Evolutionary conservation across 2,797 vertebrate species (phyloP).

Genomic region (Prionace glauca): DNA sequence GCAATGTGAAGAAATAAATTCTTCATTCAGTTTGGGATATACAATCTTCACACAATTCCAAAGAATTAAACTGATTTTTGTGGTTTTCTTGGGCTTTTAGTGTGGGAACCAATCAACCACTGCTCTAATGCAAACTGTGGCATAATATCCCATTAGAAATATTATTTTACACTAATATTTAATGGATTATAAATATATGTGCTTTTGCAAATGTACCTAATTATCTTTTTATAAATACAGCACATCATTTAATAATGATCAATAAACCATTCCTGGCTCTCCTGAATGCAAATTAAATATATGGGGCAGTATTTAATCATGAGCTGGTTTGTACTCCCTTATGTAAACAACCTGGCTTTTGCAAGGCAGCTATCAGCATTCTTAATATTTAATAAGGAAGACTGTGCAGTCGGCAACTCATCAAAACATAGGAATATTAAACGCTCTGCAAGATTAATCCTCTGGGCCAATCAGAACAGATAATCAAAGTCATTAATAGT

Average conservation of each 20-base stretch:
- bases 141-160: neutral
- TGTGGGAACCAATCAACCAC: neutral
- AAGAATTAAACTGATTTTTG: neutral
- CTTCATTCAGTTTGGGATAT: neutral
- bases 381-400: slow-evolving; percentile 18
- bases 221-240: neutral
- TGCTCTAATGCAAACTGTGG: neutral
- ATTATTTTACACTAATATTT: neutral
- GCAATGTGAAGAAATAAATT: neutral
- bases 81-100: neutral
- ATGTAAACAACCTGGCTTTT: neutral
- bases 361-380: neutral
- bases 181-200: neutral
- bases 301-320: neutral
- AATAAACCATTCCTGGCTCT: neutral
- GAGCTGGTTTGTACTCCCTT: neutral
- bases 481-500: slow-evolving; percentile 8
- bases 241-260: slow-evolving; percentile 5
- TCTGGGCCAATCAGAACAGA: neutral
- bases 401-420: neutral
- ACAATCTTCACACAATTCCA: neutral
- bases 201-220: neutral
- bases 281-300: neutral
- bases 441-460: slow-evolving; percentile 17
- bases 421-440: slow-evolving; percentile 2